These are phyloP conservation scores for Agelas oroides DNA, from an alignment of 37 sponge, comb jelly and placozoan species.

Conservation along the genomic window DNA sequence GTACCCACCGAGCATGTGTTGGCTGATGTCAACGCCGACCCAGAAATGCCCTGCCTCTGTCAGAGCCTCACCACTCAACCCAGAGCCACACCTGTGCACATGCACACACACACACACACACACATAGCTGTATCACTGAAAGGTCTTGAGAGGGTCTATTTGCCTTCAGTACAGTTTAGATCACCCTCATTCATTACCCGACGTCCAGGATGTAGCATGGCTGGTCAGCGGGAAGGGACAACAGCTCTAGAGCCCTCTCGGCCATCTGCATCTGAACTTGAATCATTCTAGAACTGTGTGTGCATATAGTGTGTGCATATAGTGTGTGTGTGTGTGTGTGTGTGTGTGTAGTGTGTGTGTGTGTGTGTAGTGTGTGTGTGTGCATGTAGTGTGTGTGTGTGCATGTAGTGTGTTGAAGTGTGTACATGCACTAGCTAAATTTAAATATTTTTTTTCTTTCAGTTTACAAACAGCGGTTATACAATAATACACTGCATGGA, in stretches of 20 bases:
- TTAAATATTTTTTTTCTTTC: too few species aligned
- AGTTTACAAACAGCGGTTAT: too few species aligned
- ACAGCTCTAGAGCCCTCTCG: slow-evolving; percentile 90
- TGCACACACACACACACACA: slow-evolving; percentile 30
- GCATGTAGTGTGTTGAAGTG: too few species aligned
- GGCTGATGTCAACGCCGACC: slow-evolving; percentile 97
- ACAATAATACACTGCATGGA: background rate
- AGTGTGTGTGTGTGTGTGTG: too few species aligned
- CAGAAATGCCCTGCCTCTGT: slow-evolving; percentile 94
- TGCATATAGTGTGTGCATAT: background rate
- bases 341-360: background rate
- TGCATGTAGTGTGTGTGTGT: too few species aligned
- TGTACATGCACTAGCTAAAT: too few species aligned
- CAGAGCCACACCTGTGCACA: slow-evolving; percentile 93
- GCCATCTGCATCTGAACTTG: slow-evolving; percentile 96
- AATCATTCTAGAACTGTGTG: slow-evolving; percentile 87
- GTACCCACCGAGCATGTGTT: slow-evolving; percentile 91
- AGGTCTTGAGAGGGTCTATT: too few species aligned
- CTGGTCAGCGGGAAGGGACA: slow-evolving; percentile 82
- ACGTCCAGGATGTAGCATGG: slow-evolving; percentile 95
- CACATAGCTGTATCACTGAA: too few species aligned
- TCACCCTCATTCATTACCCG: too few species aligned
- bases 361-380: too few species aligned
- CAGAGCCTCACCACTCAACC: slow-evolving; percentile 95
- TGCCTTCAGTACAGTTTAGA: too few species aligned